phyloP scores from a whole-genome alignment of 1,140 invertebrate species.

The Anastrepha ludens region DNA sequence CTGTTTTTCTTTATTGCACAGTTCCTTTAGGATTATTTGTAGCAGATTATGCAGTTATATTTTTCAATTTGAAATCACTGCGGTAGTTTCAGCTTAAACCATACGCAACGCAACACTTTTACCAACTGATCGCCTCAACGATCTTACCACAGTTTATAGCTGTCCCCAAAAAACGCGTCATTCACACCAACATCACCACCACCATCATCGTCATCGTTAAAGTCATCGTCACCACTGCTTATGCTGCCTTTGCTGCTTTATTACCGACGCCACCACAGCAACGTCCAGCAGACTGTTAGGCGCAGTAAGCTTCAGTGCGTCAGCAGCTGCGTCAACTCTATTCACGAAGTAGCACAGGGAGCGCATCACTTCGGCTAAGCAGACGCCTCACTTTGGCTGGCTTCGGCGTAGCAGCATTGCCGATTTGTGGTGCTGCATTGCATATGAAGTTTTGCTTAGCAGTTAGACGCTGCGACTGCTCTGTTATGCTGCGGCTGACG shows the following conservation, averaged over 20 bases:
- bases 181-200: constrained; percentile 26
- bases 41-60: background rate
- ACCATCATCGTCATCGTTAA: constrained; percentile 18
- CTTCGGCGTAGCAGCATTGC: too few species aligned
- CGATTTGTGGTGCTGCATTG: background rate
- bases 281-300: background rate
- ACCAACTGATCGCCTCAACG: constrained; percentile 72
- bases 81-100: constrained; percentile 59
- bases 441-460: background rate
- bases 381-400: background rate
- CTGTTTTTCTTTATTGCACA: background rate
- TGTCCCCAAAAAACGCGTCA: constrained; percentile 46
- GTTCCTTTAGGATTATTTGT: background rate
- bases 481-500: background rate
- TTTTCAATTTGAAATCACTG: constrained; percentile 24
- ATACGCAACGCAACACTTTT: constrained; percentile 73
- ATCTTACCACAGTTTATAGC: constrained; percentile 73
- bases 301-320: background rate
- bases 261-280: background rate
- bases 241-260: background rate
- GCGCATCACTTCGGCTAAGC: background rate
- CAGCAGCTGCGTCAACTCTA: background rate
- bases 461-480: background rate
- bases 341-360: background rate
- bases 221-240: background rate